Evolutionary conservation across 1,140 invertebrate genomes (phyloP), one percentile per base, ranked within the genome.

Genomic region (Drosophila arizonae): DNA sequence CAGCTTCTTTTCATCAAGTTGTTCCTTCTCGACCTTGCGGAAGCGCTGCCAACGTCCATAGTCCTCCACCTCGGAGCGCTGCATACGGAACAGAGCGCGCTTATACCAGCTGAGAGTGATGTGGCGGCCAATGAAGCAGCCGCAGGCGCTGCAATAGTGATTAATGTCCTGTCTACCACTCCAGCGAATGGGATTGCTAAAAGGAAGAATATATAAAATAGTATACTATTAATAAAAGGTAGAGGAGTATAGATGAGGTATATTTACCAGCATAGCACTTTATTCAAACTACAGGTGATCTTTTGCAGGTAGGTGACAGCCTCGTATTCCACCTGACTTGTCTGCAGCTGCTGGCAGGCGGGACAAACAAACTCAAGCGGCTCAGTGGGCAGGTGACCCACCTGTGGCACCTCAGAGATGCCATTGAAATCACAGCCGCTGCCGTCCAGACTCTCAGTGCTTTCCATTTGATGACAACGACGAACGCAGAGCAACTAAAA

Each of bases 51-150:
- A 91, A 8, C 72, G 78, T 6, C 77, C 81, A 33, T 85, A 55
- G 26, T 85, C 77, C 65, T 91, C 86, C 41, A 91, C 76, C 24
- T 90, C 90, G 2, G 74, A 75, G 10, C 82, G 75, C 45, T 88
- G 86, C 33, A 90, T 79, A 6, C 86, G 80, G 58, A 91, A 90
- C 26, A 91, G 48, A 2, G 88, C 66, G 1, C 86, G 67, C 33
- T 91, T 91, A 28, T 91, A 90, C 90, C 90, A 91, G 36, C 90
- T 91, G 5, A 91, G 55, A 0, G 81, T 68, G 6, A 91, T 91
- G 50, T 90, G 58, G 11, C 90, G 87, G 50, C 90, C 90, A 54
- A 91, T 85, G 46, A 87, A 91, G 48, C 90, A 91, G 39, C 90
- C 90, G 48, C 90, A 91, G 6, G 75, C 56, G 52, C 79, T 76